phyloP scores from a whole-genome alignment of 2,888 invertebrate genomes.

The Patella pellucida region DNA sequence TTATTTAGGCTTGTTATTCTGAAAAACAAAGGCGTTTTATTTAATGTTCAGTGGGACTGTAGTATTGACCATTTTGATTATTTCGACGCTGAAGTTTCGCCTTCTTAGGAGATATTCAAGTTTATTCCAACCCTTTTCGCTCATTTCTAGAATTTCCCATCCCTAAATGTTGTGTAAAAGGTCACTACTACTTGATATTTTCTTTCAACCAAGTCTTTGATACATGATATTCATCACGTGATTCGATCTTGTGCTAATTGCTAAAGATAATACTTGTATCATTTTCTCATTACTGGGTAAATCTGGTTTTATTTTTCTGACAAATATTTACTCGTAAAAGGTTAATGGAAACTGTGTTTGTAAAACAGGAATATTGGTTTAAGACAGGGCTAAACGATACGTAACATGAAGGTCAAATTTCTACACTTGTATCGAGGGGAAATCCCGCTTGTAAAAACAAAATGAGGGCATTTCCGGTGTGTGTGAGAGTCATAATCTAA shows the following conservation, averaged over 20 bases:
- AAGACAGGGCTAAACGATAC: too few species aligned
- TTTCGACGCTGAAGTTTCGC: too few species aligned
- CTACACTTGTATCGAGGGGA: background rate
- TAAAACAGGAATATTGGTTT: background rate
- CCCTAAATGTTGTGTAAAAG: too few species aligned
- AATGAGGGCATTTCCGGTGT: background rate
- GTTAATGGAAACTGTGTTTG: slow-evolving; percentile 4
- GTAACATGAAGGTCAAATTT: background rate
- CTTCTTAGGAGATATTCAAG: too few species aligned
- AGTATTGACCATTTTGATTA: too few species aligned
- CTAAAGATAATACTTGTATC: slow-evolving; percentile 7
- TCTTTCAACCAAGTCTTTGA: background rate
- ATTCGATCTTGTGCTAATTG: slow-evolving; percentile 3
- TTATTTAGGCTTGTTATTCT: too few species aligned
- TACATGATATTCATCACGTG: background rate
- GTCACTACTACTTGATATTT: slow-evolving; percentile 3
- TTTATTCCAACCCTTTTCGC: too few species aligned
- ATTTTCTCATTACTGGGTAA: background rate
- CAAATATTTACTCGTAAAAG: slow-evolving; percentile 4
- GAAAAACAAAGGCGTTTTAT: too few species aligned
- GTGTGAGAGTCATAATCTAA: slow-evolving; percentile 7
- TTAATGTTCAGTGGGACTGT: too few species aligned
- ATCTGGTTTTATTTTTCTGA: slow-evolving; percentile 2
- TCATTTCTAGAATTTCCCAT: too few species aligned
- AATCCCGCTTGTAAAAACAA: background rate